Base-by-base conservation (phyloP, 2,797 vertebrate genomes). In the Danio aesculapii region DNA sequence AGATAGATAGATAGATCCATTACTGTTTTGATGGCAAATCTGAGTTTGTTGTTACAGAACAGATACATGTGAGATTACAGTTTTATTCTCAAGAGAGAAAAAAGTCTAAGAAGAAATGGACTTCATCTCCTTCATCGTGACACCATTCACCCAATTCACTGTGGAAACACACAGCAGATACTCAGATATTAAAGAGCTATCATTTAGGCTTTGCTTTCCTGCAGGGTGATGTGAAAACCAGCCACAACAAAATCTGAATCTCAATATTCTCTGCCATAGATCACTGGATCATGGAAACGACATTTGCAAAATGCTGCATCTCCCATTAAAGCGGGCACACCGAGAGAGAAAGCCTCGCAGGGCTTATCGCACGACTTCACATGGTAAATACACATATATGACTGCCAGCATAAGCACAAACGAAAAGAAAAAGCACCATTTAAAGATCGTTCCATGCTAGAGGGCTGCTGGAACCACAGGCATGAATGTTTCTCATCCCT, bases 381-480 rank as follows among this genome's bases (percentile, higher is more conserved):
- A 75, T 79, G 43, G 77, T 74, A 84, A 84, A 81, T 47, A 77
- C 67, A 84, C 64, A 79, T 78, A 86, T 72, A 78, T 74, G 74
- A 66, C 79, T 84, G 80, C 69, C 76, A 59, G 68, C 62, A 53
- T 1, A 30, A 75, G 71, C 44, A 14, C 46, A 58, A 73, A 69
- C 82, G 79, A 81, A 84, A 86, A 53, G 81, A 30, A 81, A 85
- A 81, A 83, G 77, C 75, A 84, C 70, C 77, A 82, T 83, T 88
- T 86, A 86, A 85, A 85, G 82, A 89, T 82, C 82, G 69, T 81
- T 85, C 74, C 71, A 64, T 75, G 84, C 79, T 83, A 66, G 68
- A 73, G 79, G 84, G 74, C 49, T 73, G 58, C 77, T 71, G 75
- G 75, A 81, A 64, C 79, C 57, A 52, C 43, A 41, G 72, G 84